These are phyloP conservation scores for Platichthys stellatus DNA, from an alignment of 2,113 vertebrate species.

Conservation along the genomic window DNA sequence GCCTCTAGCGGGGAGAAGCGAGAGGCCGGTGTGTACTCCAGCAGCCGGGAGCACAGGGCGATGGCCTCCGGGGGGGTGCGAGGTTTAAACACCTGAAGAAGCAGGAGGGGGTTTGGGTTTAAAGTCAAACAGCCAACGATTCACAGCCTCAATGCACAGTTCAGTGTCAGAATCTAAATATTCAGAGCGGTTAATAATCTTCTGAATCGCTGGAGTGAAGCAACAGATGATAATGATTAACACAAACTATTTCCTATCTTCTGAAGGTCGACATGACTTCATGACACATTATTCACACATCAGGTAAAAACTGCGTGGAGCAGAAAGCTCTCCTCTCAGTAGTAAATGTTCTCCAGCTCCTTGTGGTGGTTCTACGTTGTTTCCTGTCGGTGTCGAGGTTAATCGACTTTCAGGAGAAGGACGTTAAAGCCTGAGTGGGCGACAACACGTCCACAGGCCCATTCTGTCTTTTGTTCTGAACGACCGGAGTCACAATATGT, in stretches of 20 bases:
- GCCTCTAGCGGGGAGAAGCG: slow-evolving; percentile 94
- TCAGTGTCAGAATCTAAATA: background rate
- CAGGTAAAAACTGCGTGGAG: background rate
- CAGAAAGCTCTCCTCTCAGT: background rate
- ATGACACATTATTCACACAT: no score
- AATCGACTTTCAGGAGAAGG: slow-evolving; percentile 24
- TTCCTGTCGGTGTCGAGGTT: slow-evolving; percentile 19
- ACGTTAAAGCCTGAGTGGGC: slow-evolving; percentile 25
- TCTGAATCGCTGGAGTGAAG: no score
- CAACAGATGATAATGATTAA: no score
- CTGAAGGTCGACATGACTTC: no score
- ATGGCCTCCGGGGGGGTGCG: slow-evolving; percentile 82
- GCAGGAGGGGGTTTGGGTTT: background rate
- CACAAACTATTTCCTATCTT: no score
- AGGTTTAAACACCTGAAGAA: slow-evolving; percentile 78
- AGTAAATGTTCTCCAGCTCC: slow-evolving; percentile 33
- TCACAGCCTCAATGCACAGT: background rate
- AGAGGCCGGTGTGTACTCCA: slow-evolving; percentile 95
- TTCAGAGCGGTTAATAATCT: no score
- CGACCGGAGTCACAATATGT: no score
- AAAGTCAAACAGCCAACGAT: background rate
- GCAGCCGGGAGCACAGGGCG: slow-evolving; percentile 84
- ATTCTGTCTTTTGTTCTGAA: no score
- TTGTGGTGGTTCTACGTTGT: background rate
- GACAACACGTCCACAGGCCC: background rate